Conservation (phyloP, 2,888 invertebrate species). For the Hirtodrosophila histrioides region DNA sequence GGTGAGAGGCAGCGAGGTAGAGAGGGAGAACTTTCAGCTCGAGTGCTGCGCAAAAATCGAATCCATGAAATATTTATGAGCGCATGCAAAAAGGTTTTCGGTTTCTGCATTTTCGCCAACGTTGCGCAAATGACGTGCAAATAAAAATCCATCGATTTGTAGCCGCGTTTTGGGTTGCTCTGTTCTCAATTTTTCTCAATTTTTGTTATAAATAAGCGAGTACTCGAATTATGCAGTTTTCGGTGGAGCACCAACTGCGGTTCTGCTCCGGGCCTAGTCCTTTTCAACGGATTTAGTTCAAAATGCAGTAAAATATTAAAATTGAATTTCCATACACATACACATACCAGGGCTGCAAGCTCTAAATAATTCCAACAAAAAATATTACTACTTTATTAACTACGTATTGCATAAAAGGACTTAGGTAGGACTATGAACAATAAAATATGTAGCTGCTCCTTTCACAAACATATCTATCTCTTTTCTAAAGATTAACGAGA, state of each 20-base stretch:
- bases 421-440: too few relatives aligned
- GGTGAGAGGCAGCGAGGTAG: slow-evolving; percentile 6
- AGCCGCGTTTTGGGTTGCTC: slow-evolving; percentile 31
- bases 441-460: too few relatives aligned
- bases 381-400: too few relatives aligned
- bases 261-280: slow-evolving; percentile 36
- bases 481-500: too few relatives aligned
- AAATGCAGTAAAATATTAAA: slow-evolving; percentile 26
- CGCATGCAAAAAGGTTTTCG: slow-evolving; percentile 62
- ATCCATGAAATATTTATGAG: slow-evolving; percentile 78
- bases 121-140: slow-evolving; percentile 56
- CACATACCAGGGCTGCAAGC: slow-evolving; percentile 7
- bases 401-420: too few relatives aligned
- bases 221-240: slow-evolving; percentile 41
- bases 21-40: slow-evolving; percentile 38
- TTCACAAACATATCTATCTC: too few relatives aligned
- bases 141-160: slow-evolving; percentile 63
- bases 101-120: slow-evolving; percentile 51
- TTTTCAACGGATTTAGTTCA: slow-evolving; percentile 30
- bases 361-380: not conserved
- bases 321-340: slow-evolving; percentile 23
- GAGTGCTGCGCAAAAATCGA: slow-evolving; percentile 71
- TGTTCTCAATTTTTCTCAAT: slow-evolving; percentile 16
- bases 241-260: slow-evolving; percentile 35
- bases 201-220: slow-evolving; percentile 38